Percentiles rank a stretch among this genome's conserved stretches.
These are phyloP conservation scores for Pseudomyrmex cubaensis DNA, from an alignment of 1,140 invertebrate genomes.

Conservation along the genomic window DNA sequence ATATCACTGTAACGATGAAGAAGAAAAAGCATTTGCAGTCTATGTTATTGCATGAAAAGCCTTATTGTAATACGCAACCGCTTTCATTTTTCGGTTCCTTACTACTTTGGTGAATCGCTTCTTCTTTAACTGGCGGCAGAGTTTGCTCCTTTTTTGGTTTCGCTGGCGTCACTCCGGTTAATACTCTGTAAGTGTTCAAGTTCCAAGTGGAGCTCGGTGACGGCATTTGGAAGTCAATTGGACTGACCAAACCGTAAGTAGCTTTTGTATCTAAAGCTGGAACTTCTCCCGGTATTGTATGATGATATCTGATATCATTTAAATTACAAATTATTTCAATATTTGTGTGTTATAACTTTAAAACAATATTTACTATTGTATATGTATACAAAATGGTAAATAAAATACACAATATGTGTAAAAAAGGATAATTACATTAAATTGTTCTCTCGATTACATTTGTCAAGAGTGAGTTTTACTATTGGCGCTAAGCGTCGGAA, in stretches of 20 bases:
- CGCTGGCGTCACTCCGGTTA: conserved; percentile 69
- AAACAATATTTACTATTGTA: neutral
- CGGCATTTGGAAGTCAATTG: conserved; percentile 88
- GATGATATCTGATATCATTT: conserved; percentile 87
- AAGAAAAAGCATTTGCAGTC: conserved; percentile 41
- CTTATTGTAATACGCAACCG: conserved; percentile 87
- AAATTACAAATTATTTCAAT: conserved; percentile 4
- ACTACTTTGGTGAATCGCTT: conserved; percentile 86
- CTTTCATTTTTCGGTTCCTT: conserved; percentile 89
- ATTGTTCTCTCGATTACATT: conserved; percentile 91
- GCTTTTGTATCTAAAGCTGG: conserved; percentile 88
- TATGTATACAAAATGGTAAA: conserved; percentile 6
- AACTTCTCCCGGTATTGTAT: conserved; percentile 88
- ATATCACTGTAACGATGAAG: conserved; percentile 42
- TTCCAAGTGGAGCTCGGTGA: conserved; percentile 87
- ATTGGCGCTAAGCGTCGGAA: conserved; percentile 88
- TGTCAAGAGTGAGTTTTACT: conserved; percentile 88
- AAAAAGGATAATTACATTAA: conserved; percentile 87
- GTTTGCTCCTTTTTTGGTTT: conserved; percentile 84
- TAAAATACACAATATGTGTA: conserved; percentile 5
- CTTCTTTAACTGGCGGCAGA: conserved; percentile 89
- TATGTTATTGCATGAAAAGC: conserved; percentile 18
- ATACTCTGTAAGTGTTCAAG: conserved; percentile 72
- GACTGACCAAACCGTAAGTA: conserved; percentile 89
- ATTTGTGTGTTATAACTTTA: neutral